These are phyloP conservation scores for Euthynnus affinis DNA, from an alignment of 2,797 vertebrate species.

Conservation along the genomic window DNA sequence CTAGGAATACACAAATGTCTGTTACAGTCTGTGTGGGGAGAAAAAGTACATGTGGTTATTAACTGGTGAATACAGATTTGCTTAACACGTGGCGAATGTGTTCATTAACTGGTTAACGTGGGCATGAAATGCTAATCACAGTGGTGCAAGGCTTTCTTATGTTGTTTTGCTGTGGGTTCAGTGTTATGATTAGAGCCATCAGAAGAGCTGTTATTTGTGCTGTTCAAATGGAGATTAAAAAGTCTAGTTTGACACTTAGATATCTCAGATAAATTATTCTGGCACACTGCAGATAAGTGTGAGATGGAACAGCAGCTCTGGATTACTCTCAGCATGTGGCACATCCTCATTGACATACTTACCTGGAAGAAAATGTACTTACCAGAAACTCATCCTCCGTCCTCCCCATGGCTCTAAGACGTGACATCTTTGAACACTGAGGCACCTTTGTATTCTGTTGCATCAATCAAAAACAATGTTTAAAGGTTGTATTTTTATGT, in stretches of 20 bases:
- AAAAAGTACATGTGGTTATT: conserved; percentile 15
- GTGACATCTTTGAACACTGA: conserved; percentile 44
- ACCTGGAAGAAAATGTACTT: conserved; percentile 53
- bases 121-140: conserved; percentile 67
- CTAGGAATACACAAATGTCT: conserved; percentile 10
- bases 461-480: conserved; percentile 18
- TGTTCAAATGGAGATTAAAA: conserved; percentile 71
- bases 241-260: conserved; percentile 63
- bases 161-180: conserved; percentile 62
- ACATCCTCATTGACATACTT: conserved; percentile 50
- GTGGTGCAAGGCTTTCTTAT: conserved; percentile 52
- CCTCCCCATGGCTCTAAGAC: conserved; percentile 5
- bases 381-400: conserved; percentile 11
- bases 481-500: conserved; percentile 36
- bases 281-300: conserved; percentile 42
- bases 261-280: conserved; percentile 59
- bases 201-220: conserved; percentile 55
- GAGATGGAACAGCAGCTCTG: conserved; percentile 42
- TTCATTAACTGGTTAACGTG: conserved; percentile 70
- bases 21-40: background rate
- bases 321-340: conserved; percentile 59
- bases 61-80: conserved; percentile 44
- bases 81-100: conserved; percentile 46
- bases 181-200: conserved; percentile 63
- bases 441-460: background rate